A percentile compares a stretch with the other conserved stretches of the same genome.
These are phyloP conservation scores for Ligdia adustata DNA, from an alignment of 2,888 invertebrate genomes.

Conservation along the genomic window DNA sequence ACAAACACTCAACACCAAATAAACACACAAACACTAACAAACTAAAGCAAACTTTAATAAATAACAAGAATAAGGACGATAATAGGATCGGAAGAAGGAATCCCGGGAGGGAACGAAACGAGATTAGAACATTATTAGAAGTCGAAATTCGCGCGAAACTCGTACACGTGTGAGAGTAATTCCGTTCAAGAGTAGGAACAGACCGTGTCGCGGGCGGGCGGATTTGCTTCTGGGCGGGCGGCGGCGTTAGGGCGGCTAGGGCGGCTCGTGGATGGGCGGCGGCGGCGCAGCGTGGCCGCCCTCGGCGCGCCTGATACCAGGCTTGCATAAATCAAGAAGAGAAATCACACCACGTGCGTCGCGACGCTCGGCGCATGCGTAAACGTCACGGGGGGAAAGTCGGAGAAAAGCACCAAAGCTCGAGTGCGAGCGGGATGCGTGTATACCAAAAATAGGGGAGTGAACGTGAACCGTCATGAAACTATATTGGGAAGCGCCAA, in stretches of 20 bases:
- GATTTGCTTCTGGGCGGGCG: slow-evolving; percentile 76
- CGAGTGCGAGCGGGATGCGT: slow-evolving; percentile 56
- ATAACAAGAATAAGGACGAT: slow-evolving; percentile 22
- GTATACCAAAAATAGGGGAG: slow-evolving; percentile 65
- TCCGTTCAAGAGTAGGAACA: slow-evolving; percentile 58
- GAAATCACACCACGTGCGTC: slow-evolving; percentile 66
- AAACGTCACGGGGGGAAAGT: slow-evolving; percentile 58
- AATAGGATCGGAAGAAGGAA: slow-evolving; percentile 21
- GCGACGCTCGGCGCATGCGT: slow-evolving; percentile 74
- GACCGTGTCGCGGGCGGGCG: slow-evolving; percentile 73
- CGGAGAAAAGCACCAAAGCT: slow-evolving; percentile 70
- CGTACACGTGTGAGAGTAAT: slow-evolving; percentile 60
- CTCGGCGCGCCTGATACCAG: slow-evolving; percentile 82
- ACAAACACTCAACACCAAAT: slow-evolving; percentile 66
- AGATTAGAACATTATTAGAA: slow-evolving; percentile 45
- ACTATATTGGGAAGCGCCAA: slow-evolving; percentile 78
- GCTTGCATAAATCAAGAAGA: slow-evolving; percentile 61
- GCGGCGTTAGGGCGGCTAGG: slow-evolving; percentile 57
- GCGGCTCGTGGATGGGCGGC: slow-evolving; percentile 68
- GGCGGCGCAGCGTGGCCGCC: slow-evolving; percentile 79
- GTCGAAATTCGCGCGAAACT: slow-evolving; percentile 60
- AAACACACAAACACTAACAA: slow-evolving; percentile 50
- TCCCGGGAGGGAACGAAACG: slow-evolving; percentile 29
- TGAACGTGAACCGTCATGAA: slow-evolving; percentile 53
- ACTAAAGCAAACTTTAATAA: slow-evolving; percentile 40